phyloP scores from a whole-genome alignment of 2,888 invertebrate species.

The Saturnia japonica region DNA sequence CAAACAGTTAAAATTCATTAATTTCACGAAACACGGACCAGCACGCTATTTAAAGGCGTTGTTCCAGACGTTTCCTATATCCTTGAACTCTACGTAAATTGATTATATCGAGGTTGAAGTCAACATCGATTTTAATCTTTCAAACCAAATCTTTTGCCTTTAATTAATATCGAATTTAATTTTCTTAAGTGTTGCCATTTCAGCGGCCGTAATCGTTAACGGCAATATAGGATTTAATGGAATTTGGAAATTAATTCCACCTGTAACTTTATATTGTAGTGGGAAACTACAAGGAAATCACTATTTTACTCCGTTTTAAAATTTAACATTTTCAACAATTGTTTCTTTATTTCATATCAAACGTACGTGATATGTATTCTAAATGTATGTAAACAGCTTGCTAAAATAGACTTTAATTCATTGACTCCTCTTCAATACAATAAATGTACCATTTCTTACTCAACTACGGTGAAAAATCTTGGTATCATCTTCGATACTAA shows the following conservation, averaged over 20 bases:
- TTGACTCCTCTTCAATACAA: no score
- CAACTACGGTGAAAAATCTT: no score
- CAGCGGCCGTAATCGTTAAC: background rate
- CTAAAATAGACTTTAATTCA: no score
- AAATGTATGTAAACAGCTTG: no score
- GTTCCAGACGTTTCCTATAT: background rate
- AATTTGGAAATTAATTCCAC: background rate
- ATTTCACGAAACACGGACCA: background rate
- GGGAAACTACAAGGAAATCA: background rate
- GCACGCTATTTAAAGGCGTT: background rate
- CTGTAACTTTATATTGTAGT: background rate
- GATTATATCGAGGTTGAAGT: background rate
- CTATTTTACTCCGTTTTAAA: background rate
- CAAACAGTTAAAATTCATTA: background rate
- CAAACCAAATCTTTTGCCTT: background rate
- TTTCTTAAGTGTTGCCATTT: conserved; percentile 7
- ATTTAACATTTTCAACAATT: background rate
- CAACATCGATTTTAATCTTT: conserved; percentile 1
- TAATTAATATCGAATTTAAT: conserved; percentile 3
- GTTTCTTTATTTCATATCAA: no score
- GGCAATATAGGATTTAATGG: background rate
- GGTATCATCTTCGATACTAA: no score
- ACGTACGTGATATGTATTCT: no score
- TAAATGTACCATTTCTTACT: no score
- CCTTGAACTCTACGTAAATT: background rate